phyloP scores from a whole-genome alignment of 2,113 vertebrate genomes.

The Crotalus tigris region DNA sequence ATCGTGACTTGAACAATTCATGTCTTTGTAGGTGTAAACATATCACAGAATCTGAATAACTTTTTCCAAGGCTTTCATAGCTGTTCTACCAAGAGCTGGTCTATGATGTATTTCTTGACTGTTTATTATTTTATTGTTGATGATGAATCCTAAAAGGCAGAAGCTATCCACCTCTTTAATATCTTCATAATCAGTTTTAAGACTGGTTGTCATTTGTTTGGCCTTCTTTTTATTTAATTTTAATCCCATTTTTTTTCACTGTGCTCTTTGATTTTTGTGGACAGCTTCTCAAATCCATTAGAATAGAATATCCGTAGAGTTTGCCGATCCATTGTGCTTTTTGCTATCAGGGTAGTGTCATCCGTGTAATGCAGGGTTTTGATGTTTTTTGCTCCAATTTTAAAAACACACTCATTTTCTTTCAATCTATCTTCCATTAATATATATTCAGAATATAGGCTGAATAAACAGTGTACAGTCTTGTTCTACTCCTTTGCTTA shows the following conservation, averaged over 20 bases:
- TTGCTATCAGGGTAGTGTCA: not conserved
- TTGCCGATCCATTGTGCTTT: not conserved
- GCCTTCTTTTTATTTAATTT: not conserved
- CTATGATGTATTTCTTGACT: not conserved
- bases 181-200: not conserved
- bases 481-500: not conserved
- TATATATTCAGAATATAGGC: not conserved
- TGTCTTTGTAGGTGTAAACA: not conserved
- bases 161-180: not conserved
- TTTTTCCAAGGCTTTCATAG: not conserved
- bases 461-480: not conserved
- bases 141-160: not conserved
- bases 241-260: not conserved
- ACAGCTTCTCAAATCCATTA: not conserved
- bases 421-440: not conserved
- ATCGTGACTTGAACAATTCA: not conserved
- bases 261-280: not conserved
- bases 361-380: not conserved
- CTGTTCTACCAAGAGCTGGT: not conserved
- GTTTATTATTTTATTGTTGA: not conserved
- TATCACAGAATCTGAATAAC: not conserved
- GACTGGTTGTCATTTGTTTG: not conserved
- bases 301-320: not conserved
- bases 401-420: not conserved
- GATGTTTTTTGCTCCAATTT: not conserved